A percentile compares a stretch with the other conserved stretches of the same genome.
phyloP scores from a whole-genome alignment of 30 jellyfish, hydroid and myxozoan genomes.

The Clytia hemisphaerica region DNA sequence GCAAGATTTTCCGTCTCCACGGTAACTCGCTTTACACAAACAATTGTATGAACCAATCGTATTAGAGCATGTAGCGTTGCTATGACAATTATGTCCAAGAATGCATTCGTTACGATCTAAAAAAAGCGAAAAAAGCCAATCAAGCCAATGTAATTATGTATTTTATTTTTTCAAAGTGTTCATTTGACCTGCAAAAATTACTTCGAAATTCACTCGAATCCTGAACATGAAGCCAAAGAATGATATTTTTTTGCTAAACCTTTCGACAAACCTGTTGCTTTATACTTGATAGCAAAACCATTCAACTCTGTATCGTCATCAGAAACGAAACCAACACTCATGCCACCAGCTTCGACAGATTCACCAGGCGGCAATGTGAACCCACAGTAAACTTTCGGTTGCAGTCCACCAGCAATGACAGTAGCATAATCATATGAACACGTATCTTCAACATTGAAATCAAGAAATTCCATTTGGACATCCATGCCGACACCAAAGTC shows the following conservation, averaged over 20 bases:
- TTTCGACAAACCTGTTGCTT: conserved; percentile 56
- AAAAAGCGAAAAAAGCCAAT: neutral
- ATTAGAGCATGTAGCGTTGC: conserved; percentile 64
- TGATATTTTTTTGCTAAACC: neutral
- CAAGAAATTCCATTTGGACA: conserved; percentile 35
- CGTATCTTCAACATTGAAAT: conserved; percentile 49
- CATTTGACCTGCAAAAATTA: too few species aligned
- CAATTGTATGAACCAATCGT: conserved; percentile 65
- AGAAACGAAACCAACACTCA: conserved; percentile 50
- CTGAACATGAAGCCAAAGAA: neutral
- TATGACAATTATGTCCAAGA: conserved; percentile 45
- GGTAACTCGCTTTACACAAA: conserved; percentile 61
- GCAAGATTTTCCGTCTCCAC: conserved; percentile 84
- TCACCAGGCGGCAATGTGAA: conserved; percentile 39
- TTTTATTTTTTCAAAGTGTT: too few species aligned
- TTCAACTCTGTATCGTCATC: conserved; percentile 73
- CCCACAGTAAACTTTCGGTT: conserved; percentile 60
- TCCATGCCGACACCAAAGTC: conserved; percentile 77
- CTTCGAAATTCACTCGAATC: neutral
- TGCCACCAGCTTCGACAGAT: conserved; percentile 50
- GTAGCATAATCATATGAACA: conserved; percentile 81
- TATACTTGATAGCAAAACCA: conserved; percentile 60
- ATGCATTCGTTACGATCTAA: conserved; percentile 24
- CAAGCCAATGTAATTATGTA: neutral
- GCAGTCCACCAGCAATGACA: conserved; percentile 48